Evolutionary conservation across 2,797 vertebrate genomes (phyloP), one percentile per base, ranked within the genome.

Genomic region (Eurystomus glaucurus): DNA sequence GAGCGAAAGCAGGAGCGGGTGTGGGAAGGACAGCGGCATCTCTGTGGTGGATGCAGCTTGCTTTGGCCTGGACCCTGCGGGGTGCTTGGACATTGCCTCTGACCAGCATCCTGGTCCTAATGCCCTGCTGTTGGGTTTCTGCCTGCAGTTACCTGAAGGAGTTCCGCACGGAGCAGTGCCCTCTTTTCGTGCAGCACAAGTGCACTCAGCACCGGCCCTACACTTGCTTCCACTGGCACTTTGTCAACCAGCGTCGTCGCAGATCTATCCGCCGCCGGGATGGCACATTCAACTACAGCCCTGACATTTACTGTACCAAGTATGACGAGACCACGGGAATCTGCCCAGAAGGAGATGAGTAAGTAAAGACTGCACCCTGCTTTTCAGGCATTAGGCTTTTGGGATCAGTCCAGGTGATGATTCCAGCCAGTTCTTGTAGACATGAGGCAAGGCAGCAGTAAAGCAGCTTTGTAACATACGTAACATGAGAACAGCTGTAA

Each of bases 211-310:
- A 99, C 95, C 98, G 99, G 71, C 99, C 99, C 93, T 99, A 99
- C 79, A 99, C 99, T 96, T 99, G 99, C 96, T 99, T 99, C 98
- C 99, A 99, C 97, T 99, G 99, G 99, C 99, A 99, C 97, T 99
- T 99, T 94, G 98, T 99, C 80, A 99, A 99, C 98, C 99, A 99
- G 98, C 98, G 99, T 39, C 99, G 99, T 21, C 99, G 99, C 77
- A 98, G 99, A 37, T 99, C 99, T 77, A 99, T 99, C 92, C 99
- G 99, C 84, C 98, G 99, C 89, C 99, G 99, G 79, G 99, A 99
- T 61, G 99, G 99, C 15, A 99, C 99, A 31, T 99, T 99, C 97
- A 99, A 99, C 98, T 99, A 99, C 97, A 99, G 99, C 97, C 99
- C 99, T 16, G 99, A 99, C 96, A 99, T 99, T 79, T 99, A 99